A percentile compares a stretch with the other conserved stretches of the same genome.
Evolutionary conservation across 2,888 invertebrate species (phyloP).

Genomic region (Ashinkailepas kermadecensis): DNA sequence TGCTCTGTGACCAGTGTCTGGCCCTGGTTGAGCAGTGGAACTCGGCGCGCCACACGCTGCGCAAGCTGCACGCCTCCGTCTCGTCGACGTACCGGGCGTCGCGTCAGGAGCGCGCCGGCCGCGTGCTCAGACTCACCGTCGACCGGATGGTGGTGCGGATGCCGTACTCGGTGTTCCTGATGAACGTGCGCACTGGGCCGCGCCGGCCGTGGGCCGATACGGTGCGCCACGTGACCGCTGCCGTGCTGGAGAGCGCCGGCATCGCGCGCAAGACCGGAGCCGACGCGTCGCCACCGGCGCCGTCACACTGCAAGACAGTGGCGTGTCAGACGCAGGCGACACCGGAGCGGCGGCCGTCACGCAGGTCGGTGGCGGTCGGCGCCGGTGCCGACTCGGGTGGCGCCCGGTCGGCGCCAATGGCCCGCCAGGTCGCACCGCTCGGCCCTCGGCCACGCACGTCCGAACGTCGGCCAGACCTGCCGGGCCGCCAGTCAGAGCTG

Average conservation of each 20-base stretch:
- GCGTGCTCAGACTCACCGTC: not conserved
- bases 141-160: slow-evolving; percentile 18
- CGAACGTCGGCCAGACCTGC: no score
- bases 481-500: no score
- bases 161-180: slow-evolving; percentile 2
- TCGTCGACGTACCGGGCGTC: not conserved
- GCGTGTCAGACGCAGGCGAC: not conserved
- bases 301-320: not conserved
- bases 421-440: not conserved
- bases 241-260: slow-evolving; percentile 4
- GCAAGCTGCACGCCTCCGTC: not conserved
- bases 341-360: not conserved
- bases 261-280: not conserved
- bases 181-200: not conserved
- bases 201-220: not conserved
- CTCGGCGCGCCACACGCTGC: not conserved
- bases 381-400: not conserved
- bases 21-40: not conserved
- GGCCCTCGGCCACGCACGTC: no score
- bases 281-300: not conserved
- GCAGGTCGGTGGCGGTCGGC: not conserved
- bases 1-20: not conserved
- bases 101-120: not conserved
- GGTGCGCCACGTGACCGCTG: not conserved
- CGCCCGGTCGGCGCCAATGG: not conserved